Evolutionary conservation across 1,140 invertebrate genomes (phyloP), one percentile per base, ranked within the genome.

Genomic region (Trinorchestia longiramus): DNA sequence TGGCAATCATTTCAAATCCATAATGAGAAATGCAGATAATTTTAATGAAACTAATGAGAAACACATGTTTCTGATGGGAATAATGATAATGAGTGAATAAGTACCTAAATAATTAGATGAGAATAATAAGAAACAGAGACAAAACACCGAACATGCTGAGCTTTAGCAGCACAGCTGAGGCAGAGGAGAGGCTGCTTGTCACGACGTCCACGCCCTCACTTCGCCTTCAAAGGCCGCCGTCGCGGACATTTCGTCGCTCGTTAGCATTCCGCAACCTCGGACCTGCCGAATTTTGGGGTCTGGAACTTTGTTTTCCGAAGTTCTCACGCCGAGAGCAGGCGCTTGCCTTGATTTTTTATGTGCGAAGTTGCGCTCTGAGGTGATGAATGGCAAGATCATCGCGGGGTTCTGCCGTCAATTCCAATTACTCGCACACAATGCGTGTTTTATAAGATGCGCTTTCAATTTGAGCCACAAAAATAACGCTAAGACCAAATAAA

Each of bases 191-290:
- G 41, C 88, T 8, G 88, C 41, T 8, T 90, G 88, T 90, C 88
- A 90, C 88, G 88, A 90, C 43, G 88, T 43, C 41, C 88, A 90
- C 88, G 88, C 88, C 88, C 43, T 43, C 11, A 36, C n/a, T 41
- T 90, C 41, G 88, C 41, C 88, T 42, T 90, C 88, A 90, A 90
- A 90, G 88, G n/a, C 43, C 88, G 88, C 88, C 88, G 88, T 42
- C 41, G 88, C 88, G 15, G 88, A 36, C 62, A 77, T 77, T 77
- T 41, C 41, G 88, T 11, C 88, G 88, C 88, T 90, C 88, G 88
- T 90, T 90, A 90, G 88, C 88, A 90, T 90, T 90, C 88, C 88
- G 88, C 88, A 42, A 43, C 88, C 28, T 0, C 28, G 88, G 28
- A 90, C n/a, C 40, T 36, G 42, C 41, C 62, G 62, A 77, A 77